Percentiles rank a stretch among this genome's conserved stretches.
Evolutionary conservation across 2,113 vertebrate genomes (phyloP).

Genomic region (Astur gentilis): DNA sequence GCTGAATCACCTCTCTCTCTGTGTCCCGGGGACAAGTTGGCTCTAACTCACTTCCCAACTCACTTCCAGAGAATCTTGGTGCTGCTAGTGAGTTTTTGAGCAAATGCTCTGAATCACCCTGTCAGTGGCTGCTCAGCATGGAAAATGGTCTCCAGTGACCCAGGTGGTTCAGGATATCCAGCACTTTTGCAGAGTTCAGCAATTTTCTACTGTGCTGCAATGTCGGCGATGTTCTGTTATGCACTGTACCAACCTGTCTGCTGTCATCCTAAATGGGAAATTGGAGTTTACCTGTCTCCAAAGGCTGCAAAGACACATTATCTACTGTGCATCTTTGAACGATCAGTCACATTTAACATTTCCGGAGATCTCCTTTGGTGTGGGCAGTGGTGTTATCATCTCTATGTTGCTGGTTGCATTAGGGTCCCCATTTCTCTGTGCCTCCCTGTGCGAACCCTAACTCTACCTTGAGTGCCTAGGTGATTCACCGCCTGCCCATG

Average conservation of each 20-base stretch:
- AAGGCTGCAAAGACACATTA: background rate
- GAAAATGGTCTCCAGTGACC: background rate
- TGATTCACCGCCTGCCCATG: slow-evolving; percentile 44
- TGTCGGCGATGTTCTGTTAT: background rate
- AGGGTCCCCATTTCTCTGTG: background rate
- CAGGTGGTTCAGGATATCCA: background rate
- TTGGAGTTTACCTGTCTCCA: background rate
- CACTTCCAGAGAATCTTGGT: background rate
- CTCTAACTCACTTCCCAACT: background rate
- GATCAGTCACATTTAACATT: too few relatives aligned
- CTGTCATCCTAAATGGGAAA: background rate
- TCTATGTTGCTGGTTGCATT: too few relatives aligned
- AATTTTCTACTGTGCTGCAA: accelerated
- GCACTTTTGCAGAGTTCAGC: background rate
- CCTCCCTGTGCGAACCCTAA: background rate
- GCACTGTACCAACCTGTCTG: background rate
- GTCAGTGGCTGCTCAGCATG: background rate
- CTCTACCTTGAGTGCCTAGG: background rate
- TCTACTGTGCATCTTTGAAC: too few relatives aligned
- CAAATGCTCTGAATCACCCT: background rate
- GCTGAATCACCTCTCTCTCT: background rate
- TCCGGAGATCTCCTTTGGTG: too few relatives aligned
- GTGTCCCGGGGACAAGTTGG: background rate
- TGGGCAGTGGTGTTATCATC: too few relatives aligned
- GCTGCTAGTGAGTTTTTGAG: background rate